A percentile compares a stretch with the other conserved stretches of the same genome.
phyloP scores from a whole-genome alignment of 2,888 invertebrate species.

The Cryptosula pallasiana region DNA sequence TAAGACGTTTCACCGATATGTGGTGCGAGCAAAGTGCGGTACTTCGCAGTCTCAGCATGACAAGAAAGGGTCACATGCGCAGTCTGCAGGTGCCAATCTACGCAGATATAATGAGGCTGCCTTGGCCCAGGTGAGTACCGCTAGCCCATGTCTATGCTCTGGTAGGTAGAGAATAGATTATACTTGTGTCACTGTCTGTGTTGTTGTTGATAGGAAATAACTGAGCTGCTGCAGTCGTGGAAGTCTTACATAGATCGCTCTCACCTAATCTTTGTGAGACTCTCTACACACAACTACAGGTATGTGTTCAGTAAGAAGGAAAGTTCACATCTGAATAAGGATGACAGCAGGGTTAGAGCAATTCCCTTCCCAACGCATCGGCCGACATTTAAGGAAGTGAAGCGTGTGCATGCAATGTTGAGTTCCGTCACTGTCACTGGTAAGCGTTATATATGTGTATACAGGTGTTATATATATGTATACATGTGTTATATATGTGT shows the following conservation, averaged over 20 bases:
- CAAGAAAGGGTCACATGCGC: constrained; percentile 61
- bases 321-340: constrained; percentile 59
- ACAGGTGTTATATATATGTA: no score
- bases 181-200: no score
- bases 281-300: constrained; percentile 66
- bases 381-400: constrained; percentile 74
- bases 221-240: constrained; percentile 68
- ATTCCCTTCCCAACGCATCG: constrained; percentile 77
- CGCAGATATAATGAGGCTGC: constrained; percentile 74
- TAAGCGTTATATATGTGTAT: background rate
- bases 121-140: constrained; percentile 65
- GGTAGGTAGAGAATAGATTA: no score
- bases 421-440: constrained; percentile 41
- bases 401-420: constrained; percentile 67
- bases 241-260: constrained; percentile 63
- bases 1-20: constrained; percentile 81
- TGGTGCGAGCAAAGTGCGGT: constrained; percentile 76
- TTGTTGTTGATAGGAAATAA: constrained; percentile 67
- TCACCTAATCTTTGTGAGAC: constrained; percentile 70
- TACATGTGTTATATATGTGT: no score
- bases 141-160: no score
- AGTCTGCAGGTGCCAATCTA: constrained; percentile 75
- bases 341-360: constrained; percentile 40
- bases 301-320: constrained; percentile 70
- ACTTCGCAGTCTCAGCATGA: constrained; percentile 69